Base-by-base conservation (phyloP, 2,113 vertebrate genomes). In the Vidua chalybeata region DNA sequence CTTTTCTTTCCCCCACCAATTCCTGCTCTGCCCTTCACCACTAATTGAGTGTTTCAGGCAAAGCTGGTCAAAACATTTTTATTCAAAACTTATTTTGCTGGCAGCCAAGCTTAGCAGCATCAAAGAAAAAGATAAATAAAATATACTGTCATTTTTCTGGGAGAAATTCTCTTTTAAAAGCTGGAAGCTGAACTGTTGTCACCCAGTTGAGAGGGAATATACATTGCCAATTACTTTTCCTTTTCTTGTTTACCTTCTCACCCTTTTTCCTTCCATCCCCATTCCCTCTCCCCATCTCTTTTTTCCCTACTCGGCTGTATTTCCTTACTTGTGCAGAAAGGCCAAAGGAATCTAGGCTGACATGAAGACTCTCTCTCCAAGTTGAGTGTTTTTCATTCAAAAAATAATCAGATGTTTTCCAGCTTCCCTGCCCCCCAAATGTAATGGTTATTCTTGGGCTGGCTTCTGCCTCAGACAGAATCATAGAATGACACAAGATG, bases 31-130 rank as follows among this genome's bases (percentile, higher is more conserved):
- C 35, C 67, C n/a, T 87, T 79, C 78, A 41, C 28, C 52, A 31
- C 33, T 91, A 83, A 84, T 75, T 41, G 45, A 90, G 43, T 80
- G 66, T 93, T 95, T 87, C 75, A 80, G 55, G 75, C 62, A 94
- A 88, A 91, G 72, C 55, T 56, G 78, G 63, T 88, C 92, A 96
- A 94, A 94, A 84, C 52, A 71, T 74, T 93, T 93, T 76, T 83
- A 85, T 94, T 96, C 75, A 90, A 67, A 90, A 91, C 48, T 87
- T 84, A 81, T 75, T 95, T 92, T 81, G 35, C 80, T 81, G 83
- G 73, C 72, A 84, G 64, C 9, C 4, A 7, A 69, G 37, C 69
- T 94, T 90, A 77, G 92, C 75, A 83, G 51, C 63, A 62, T 79
- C 75, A 92, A 87, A 85, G 24, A 41, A 86, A 56, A 82, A 49